A percentile compares a stretch with the other conserved stretches of the same genome.
phyloP scores from a whole-genome alignment of 2,797 vertebrate genomes.

The Cuniculus paca region DNA sequence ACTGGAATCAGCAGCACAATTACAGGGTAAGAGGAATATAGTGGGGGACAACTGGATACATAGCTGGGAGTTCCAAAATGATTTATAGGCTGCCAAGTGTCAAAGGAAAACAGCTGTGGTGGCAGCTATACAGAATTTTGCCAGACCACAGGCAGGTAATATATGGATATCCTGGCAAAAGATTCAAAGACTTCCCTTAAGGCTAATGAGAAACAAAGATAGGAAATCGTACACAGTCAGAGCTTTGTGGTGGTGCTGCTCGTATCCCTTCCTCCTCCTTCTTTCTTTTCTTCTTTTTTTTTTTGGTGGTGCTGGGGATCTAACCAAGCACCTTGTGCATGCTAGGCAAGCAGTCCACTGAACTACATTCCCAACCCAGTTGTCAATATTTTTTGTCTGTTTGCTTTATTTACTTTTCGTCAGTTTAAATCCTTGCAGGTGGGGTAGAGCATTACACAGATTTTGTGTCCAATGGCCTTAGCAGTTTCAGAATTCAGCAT shows the following conservation, averaged over 20 bases:
- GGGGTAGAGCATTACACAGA: not conserved
- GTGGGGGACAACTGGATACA: conserved; percentile 49
- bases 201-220: conserved; percentile 60
- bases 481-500: not conserved
- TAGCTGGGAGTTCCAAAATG: conserved; percentile 48
- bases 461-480: not conserved
- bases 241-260: not conserved
- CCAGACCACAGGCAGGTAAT: conserved; percentile 52
- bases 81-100: conserved; percentile 32
- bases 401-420: not conserved
- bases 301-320: not conserved
- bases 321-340: not conserved
- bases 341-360: not conserved
- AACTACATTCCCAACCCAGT: not conserved
- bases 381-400: not conserved
- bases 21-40: conserved; percentile 61
- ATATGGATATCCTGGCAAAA: conserved; percentile 38
- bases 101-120: conserved; percentile 40
- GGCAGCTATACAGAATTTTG: conserved; percentile 54
- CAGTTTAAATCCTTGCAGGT: not conserved
- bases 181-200: not conserved
- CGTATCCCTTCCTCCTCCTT: not conserved
- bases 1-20: conserved; percentile 62
- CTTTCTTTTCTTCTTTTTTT: not conserved
- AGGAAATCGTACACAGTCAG: not conserved